Evolutionary conservation across 2,797 vertebrate species (phyloP).

Genomic region (Enteromius mattozi): DNA sequence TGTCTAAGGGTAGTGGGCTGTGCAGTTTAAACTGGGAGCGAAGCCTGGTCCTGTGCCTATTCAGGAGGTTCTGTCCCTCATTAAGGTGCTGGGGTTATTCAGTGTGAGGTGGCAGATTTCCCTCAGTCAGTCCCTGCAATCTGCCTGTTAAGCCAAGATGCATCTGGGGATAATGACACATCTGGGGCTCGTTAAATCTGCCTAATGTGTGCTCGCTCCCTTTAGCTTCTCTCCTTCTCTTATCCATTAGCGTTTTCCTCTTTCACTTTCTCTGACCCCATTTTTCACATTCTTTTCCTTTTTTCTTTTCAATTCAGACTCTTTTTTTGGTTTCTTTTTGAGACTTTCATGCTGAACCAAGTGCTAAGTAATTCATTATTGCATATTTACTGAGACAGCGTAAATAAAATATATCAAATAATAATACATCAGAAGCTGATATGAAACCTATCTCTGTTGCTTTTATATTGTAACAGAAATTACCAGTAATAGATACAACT

Average conservation of each 20-base stretch:
- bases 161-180: slow-evolving; percentile 57
- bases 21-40: slow-evolving; percentile 40
- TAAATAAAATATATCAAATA: neutral
- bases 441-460: neutral
- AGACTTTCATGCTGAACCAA: neutral
- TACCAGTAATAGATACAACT: neutral
- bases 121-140: slow-evolving; percentile 9
- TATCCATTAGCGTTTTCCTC: slow-evolving; percentile 5
- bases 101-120: slow-evolving; percentile 14
- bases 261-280: slow-evolving; percentile 29
- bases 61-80: slow-evolving; percentile 21
- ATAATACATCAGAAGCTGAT: neutral
- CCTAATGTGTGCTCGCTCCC: slow-evolving; percentile 23
- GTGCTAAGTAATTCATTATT: neutral
- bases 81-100: slow-evolving; percentile 31
- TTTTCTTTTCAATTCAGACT: neutral
- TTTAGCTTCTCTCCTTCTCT: slow-evolving; percentile 21
- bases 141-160: slow-evolving; percentile 31
- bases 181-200: slow-evolving; percentile 58
- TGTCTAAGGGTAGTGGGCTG: slow-evolving; percentile 59
- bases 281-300: slow-evolving; percentile 46
- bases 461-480: neutral
- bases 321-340: neutral
- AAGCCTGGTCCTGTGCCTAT: slow-evolving; percentile 33
- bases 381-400: too few relatives aligned